Evolutionary conservation across 1,140 invertebrate genomes (phyloP).

Genomic region (Trissolcus basalis): DNA sequence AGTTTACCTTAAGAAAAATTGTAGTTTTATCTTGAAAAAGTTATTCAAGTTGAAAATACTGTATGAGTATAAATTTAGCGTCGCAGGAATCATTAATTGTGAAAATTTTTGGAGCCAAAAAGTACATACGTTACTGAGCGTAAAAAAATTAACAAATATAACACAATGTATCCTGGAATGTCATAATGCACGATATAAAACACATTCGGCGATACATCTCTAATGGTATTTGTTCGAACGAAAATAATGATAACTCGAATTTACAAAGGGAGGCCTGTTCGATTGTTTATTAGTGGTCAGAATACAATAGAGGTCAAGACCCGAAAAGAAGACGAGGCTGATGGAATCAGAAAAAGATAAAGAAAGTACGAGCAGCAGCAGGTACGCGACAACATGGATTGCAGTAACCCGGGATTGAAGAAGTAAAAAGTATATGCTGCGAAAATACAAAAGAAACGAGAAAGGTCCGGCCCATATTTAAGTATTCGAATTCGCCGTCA

Average conservation of each 20-base stretch:
- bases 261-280: constrained; percentile 67
- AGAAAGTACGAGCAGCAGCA: constrained; percentile 63
- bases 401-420: constrained; percentile 46
- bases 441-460: constrained; percentile 17
- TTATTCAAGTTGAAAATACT: no score
- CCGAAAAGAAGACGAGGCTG: constrained; percentile 69
- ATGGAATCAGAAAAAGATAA: constrained; percentile 60
- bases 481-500: constrained; percentile 71
- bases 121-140: no score
- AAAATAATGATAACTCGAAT: constrained; percentile 73
- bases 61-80: no score
- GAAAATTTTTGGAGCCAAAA: no score
- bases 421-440: constrained; percentile 47
- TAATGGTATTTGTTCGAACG: constrained; percentile 62
- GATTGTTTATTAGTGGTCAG: constrained; percentile 74
- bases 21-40: no score
- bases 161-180: constrained; percentile 44
- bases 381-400: constrained; percentile 38
- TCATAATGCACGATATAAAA: constrained; percentile 68
- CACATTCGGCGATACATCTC: constrained; percentile 51
- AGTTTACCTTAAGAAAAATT: no score
- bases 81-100: no score
- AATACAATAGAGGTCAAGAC: constrained; percentile 75
- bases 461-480: constrained; percentile 72
- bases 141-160: no score